A percentile compares a stretch with the other conserved stretches of the same genome.
phyloP scores from a whole-genome alignment of 2,888 invertebrate genomes.

The Hemicrepidius hirtus region DNA sequence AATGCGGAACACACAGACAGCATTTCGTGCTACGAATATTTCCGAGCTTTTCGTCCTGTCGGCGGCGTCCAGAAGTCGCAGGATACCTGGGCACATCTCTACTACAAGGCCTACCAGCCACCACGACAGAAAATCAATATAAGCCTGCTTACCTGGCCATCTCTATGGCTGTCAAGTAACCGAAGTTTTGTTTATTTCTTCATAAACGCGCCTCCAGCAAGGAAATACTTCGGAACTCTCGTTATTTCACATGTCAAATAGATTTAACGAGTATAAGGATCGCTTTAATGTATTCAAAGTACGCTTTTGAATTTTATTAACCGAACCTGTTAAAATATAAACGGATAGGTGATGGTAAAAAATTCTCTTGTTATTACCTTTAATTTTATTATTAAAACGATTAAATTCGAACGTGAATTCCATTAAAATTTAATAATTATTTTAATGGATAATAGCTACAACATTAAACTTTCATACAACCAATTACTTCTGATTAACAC shows the following conservation, averaged over 20 bases:
- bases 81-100: conserved; percentile 52
- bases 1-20: conserved; percentile 42
- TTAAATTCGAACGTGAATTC: not conserved
- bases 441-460: not conserved
- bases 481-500: conserved; percentile 1
- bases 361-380: no score
- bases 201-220: conserved; percentile 26
- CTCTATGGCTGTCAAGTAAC: conserved; percentile 51
- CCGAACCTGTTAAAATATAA: no score
- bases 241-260: conserved; percentile 26
- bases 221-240: conserved; percentile 18
- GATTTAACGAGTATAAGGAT: not conserved
- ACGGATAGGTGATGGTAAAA: no score
- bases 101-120: conserved; percentile 47
- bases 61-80: conserved; percentile 50
- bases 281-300: not conserved
- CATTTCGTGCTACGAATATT: conserved; percentile 43
- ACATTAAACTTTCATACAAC: not conserved
- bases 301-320: not conserved
- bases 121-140: conserved; percentile 53
- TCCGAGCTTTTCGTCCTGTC: conserved; percentile 43
- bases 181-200: conserved; percentile 52
- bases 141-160: conserved; percentile 53
- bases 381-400: not conserved
- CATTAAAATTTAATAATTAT: not conserved